phyloP scores from a whole-genome alignment of 2,797 vertebrate genomes.

The Phoxinus dragarum region DNA sequence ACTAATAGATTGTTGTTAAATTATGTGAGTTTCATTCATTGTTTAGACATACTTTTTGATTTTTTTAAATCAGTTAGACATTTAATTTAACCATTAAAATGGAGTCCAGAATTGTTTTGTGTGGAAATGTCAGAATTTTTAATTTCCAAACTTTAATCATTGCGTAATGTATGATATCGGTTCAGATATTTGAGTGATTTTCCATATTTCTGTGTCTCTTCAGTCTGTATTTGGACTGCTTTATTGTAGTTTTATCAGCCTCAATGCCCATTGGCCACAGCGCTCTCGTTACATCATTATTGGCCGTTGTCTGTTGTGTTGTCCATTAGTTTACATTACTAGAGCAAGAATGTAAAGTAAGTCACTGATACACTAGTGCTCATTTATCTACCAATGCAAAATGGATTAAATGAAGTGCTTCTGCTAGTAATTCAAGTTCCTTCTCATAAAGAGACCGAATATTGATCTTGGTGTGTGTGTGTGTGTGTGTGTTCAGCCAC shows the following conservation, averaged over 20 bases:
- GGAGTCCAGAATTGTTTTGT: too few relatives aligned
- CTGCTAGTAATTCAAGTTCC: too few relatives aligned
- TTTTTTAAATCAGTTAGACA: too few relatives aligned
- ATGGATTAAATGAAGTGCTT: neutral
- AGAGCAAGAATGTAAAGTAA: neutral
- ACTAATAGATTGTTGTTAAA: too few relatives aligned
- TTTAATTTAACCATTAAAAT: too few relatives aligned
- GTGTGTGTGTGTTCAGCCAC: constrained; percentile 77
- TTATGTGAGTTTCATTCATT: too few relatives aligned
- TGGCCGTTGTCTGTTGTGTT: neutral
- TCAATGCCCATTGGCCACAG: neutral
- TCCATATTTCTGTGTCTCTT: neutral
- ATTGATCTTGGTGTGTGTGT: too few relatives aligned
- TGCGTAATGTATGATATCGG: neutral
- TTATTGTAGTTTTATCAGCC: neutral
- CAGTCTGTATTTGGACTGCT: neutral
- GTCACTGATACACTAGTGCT: neutral
- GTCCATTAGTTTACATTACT: neutral
- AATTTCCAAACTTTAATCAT: neutral
- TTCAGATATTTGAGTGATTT: neutral
- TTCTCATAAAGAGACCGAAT: too few relatives aligned
- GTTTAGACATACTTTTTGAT: too few relatives aligned
- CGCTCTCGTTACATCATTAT: neutral
- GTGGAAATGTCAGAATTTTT: too few relatives aligned
- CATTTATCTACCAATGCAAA: neutral